phyloP scores from a whole-genome alignment of 2,888 invertebrate species.

The Zygaena filipendulae region DNA sequence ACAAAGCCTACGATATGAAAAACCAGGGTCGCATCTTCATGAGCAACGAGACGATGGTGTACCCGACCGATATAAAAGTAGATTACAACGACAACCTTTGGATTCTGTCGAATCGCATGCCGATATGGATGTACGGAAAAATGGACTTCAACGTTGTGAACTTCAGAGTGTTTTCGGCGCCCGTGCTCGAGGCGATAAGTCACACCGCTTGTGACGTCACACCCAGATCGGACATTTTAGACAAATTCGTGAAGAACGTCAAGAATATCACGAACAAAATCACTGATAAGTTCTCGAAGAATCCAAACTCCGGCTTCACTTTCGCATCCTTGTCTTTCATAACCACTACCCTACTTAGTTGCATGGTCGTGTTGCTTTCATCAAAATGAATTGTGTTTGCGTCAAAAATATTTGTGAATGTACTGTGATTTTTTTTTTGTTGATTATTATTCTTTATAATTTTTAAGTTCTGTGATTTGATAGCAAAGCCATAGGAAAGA shows the following conservation, averaged over 20 bases:
- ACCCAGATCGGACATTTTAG: conserved; percentile 64
- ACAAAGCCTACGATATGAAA: conserved; percentile 73
- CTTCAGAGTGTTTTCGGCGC: conserved; percentile 76
- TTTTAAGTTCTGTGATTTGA: too few relatives aligned
- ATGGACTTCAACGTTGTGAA: conserved; percentile 73
- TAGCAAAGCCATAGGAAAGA: too few relatives aligned
- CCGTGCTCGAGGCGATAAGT: conserved; percentile 75
- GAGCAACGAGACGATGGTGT: conserved; percentile 77
- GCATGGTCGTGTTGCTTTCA: conserved; percentile 20
- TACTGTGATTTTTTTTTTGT: too few relatives aligned
- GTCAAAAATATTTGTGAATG: too few relatives aligned
- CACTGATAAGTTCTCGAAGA: conserved; percentile 26
- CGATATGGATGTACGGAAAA: conserved; percentile 75
- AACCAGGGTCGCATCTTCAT: conserved; percentile 79
- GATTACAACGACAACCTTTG: conserved; percentile 77
- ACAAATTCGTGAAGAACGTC: conserved; percentile 60
- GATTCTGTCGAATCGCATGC: conserved; percentile 79
- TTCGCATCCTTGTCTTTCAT: conserved; percentile 25
- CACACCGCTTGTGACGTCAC: conserved; percentile 77
- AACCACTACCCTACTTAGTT: conserved; percentile 25
- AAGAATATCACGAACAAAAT: conserved; percentile 49
- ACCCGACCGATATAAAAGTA: conserved; percentile 82
- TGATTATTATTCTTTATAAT: too few relatives aligned
- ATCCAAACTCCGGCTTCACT: conserved; percentile 25
- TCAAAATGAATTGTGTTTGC: conserved; percentile 16